phyloP scores from a whole-genome alignment of 1,140 invertebrate genomes.

The Calephelis nemesis region DNA sequence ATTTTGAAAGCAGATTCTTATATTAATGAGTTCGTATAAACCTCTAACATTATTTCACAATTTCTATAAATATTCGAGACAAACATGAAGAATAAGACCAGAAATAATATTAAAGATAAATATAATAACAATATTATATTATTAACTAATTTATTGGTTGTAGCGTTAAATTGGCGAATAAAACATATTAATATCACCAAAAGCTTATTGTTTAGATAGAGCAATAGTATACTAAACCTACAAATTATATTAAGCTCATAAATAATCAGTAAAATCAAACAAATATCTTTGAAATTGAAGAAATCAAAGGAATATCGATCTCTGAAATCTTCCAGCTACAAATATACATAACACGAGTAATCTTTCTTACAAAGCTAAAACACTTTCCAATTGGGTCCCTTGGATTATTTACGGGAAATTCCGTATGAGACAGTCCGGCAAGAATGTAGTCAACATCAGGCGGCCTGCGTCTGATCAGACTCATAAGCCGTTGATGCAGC shows the following conservation, averaged over 20 bases:
- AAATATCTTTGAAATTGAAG: conserved; percentile 8
- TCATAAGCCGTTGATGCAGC: conserved; percentile 14
- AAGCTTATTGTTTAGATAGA: conserved; percentile 55
- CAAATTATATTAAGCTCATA: conserved; percentile 60
- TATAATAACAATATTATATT: conserved; percentile 48
- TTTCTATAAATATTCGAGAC: conserved; percentile 32
- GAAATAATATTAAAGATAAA: conserved; percentile 52
- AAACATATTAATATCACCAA: conserved; percentile 59
- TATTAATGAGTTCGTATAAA: conserved; percentile 45
- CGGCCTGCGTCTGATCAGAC: not conserved
- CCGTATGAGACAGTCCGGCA: conserved; percentile 51
- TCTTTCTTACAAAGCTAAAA: conserved; percentile 10
- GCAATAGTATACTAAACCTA: conserved; percentile 46
- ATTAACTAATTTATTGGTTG: conserved; percentile 45
- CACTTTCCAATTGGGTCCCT: conserved; percentile 48
- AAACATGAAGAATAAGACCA: conserved; percentile 38
- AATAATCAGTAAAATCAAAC: conserved; percentile 40
- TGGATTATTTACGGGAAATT: conserved; percentile 26
- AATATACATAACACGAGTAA: conserved; percentile 16
- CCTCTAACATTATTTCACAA: conserved; percentile 46
- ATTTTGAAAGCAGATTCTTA: conserved; percentile 58
- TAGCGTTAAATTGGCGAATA: conserved; percentile 55
- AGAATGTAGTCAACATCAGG: conserved; percentile 44
- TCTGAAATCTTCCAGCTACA: conserved; percentile 10
- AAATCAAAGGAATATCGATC: conserved; percentile 5